Conservation (phyloP, 2,113 vertebrate genomes). For the Pelecanus crispus region DNA sequence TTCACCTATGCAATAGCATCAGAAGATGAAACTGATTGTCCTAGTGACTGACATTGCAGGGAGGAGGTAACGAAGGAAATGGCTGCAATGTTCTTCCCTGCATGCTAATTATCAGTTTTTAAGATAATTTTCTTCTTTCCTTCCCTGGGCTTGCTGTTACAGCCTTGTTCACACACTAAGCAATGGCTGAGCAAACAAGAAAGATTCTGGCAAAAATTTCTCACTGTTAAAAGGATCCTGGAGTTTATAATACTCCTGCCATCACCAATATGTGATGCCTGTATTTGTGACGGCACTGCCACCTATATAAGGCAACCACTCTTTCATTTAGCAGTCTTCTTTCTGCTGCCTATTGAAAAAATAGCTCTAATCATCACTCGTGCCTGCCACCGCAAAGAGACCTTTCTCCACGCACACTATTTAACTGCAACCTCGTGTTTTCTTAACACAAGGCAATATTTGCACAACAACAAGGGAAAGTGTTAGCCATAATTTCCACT, state of each 20-base stretch:
- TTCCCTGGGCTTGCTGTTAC: neutral
- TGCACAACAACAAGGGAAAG: neutral
- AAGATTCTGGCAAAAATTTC: neutral
- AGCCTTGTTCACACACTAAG: neutral
- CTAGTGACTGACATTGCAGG: neutral
- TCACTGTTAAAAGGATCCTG: neutral
- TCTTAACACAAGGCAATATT: neutral
- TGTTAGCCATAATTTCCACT: neutral
- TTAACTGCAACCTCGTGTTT: neutral
- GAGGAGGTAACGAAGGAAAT: neutral
- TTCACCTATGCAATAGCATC: neutral
- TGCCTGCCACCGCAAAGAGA: neutral
- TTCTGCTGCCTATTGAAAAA: neutral
- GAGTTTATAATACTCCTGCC: neutral
- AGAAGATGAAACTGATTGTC: neutral
- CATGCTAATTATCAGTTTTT: neutral
- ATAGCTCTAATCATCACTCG: fast-evolving
- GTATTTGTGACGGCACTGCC: neutral
- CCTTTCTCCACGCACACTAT: neutral
- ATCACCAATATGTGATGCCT: neutral
- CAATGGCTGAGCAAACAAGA: neutral
- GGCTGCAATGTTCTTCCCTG: neutral
- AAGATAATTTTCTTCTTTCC: neutral
- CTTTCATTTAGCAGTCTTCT: neutral
- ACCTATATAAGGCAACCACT: neutral